Base-by-base conservation (phyloP, 2,888 invertebrate genomes). In the Iselma pallidipennis region DNA sequence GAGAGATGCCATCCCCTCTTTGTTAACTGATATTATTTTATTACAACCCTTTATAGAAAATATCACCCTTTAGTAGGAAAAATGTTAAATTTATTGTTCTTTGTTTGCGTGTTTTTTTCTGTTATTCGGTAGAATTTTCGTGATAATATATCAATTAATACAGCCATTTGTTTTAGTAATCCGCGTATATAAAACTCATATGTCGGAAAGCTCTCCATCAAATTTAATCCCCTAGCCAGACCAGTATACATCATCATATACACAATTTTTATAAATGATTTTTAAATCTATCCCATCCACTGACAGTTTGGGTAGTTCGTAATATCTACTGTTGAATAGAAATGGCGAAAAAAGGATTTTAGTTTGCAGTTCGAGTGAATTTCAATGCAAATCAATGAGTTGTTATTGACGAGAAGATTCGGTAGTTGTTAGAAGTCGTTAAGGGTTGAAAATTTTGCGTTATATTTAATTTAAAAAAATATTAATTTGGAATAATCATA, bases 181-280 rank as follows among this genome's bases (percentile, higher is more conserved):
- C 48, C 25, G n/a, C 26, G 21, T 29, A 55, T 25, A 28, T 48
- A 48, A 21, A 42, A 55, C 33, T 48, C 48, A 48, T 48, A 45
- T 37, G 37, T 54, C 37, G 28, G 25, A 23, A 26, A 25, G 48
- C 28, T 42, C 45, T 26, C 28, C 55, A 55, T 55, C 55, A 55
- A 48, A 21, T 48, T 55, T 55, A 55, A 55, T 55, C 55, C 55
- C 48, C 14, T 21, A 48, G 25, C 55, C 55, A 55, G 55, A 55
- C 55, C 45, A 23, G 45, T 16, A 26, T 42, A 16, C 45, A 45
- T 55, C 33, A 28, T 31, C 21, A 25, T 16, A 25, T 37, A 55
- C 42, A 45, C 23, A 28, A 26, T 26, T 29, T 26, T 55, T 55
- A 55, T 55, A 55, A 55, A 55, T 55, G 14, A 48, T 28, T 48